These are phyloP conservation scores for Syrista parreyssii DNA, from an alignment of 2,888 invertebrate genomes.

Conservation along the genomic window DNA sequence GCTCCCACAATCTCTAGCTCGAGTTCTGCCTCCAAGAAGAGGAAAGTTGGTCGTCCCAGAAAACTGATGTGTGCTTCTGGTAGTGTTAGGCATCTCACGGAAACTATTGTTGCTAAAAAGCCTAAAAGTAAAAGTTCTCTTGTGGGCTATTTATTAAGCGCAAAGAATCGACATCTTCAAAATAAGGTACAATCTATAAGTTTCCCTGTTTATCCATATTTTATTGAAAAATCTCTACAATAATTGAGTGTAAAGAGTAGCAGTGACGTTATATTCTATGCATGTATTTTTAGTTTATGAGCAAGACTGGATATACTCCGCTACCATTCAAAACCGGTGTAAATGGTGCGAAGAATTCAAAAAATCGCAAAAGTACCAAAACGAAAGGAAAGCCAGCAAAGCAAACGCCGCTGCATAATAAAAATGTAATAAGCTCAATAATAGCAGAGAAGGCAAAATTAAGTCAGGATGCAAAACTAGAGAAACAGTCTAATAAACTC, in stretches of 20 bases:
- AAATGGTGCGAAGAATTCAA: conserved; percentile 43
- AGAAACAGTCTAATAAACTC: conserved; percentile 71
- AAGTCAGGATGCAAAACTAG: conserved; percentile 53
- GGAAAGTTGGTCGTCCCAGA: conserved; percentile 85
- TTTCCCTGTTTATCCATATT: neutral
- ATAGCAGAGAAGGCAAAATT: conserved; percentile 61
- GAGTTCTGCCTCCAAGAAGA: conserved; percentile 73
- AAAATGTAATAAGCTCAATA: conserved; percentile 60
- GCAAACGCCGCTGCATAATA: conserved; percentile 58
- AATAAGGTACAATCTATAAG: conserved; percentile 47
- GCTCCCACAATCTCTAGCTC: conserved; percentile 45
- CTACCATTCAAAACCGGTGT: conserved; percentile 51
- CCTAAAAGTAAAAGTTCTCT: conserved; percentile 77
- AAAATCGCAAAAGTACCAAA: conserved; percentile 48
- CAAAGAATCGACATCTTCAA: conserved; percentile 73
- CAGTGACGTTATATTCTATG: conserved; percentile 2
- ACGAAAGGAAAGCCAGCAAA: conserved; percentile 53
- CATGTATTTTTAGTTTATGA: conserved; percentile 38
- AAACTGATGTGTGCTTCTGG: conserved; percentile 73
- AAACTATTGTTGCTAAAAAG: conserved; percentile 86
- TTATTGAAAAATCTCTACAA: neutral
- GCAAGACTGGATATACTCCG: conserved; percentile 49
- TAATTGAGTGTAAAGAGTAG: neutral
- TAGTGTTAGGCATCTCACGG: conserved; percentile 73
- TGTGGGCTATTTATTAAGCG: conserved; percentile 74